Conservation (phyloP, 2,113 vertebrate genomes). For the Zapus hudsonius region DNA sequence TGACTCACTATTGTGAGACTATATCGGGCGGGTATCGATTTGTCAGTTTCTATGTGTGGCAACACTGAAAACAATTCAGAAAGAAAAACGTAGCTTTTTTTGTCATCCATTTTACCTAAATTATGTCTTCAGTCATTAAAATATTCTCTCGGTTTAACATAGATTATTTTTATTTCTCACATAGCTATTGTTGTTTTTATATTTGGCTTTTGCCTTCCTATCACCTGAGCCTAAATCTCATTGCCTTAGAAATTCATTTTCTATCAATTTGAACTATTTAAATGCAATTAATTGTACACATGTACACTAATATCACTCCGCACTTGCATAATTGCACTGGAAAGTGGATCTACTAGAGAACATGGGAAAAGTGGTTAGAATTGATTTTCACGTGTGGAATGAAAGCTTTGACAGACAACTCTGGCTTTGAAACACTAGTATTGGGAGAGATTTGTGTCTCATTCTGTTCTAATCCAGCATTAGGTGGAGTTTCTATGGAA, state of each 20-base stretch:
- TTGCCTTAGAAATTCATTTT: conserved; percentile 53
- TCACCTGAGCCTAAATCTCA: background rate
- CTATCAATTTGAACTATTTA: conserved; percentile 13
- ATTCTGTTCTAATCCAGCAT: conserved; percentile 53
- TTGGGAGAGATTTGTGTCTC: conserved; percentile 47
- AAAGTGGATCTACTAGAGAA: conserved; percentile 21
- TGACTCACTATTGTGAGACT: conserved; percentile 52
- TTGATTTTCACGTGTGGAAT: conserved; percentile 37
- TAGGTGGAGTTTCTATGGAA: conserved; percentile 60
- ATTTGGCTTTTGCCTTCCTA: conserved; percentile 11
- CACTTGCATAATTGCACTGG: conserved; percentile 1
- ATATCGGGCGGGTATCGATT: background rate
- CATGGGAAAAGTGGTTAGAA: background rate
- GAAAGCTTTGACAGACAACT: conserved; percentile 43
- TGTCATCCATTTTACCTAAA: background rate
- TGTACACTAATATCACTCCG: background rate
- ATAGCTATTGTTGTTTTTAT: background rate
- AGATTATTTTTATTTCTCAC: background rate
- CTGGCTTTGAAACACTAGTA: conserved; percentile 49
- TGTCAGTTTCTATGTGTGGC: background rate
- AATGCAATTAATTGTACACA: background rate
- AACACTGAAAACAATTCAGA: conserved; percentile 35
- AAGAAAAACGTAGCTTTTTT: background rate
- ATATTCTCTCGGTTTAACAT: background rate
- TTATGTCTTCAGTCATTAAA: conserved; percentile 12